Base-by-base conservation (phyloP, 2,888 invertebrate genomes). In the Acanthococcus lagerstroemiae region DNA sequence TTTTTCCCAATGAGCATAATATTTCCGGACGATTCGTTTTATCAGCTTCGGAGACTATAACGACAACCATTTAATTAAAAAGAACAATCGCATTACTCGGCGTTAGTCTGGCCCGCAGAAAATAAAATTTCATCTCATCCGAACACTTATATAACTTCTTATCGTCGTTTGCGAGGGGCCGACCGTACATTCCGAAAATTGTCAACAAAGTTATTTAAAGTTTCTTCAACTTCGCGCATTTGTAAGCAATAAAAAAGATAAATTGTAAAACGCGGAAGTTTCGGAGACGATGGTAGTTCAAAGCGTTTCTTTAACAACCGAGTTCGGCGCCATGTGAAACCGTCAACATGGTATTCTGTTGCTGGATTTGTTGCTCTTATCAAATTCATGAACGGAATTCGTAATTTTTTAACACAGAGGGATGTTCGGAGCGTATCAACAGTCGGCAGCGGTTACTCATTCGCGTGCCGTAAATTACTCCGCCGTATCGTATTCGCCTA, bases 161-260 rank as follows among this genome's bases (percentile, higher is more conserved):
- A 61, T 61, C 61, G 52, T 27, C 54, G 50, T 50, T 61, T 61
- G 26, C 19, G 22, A 22, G 48, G 22, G 50, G 54, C 37, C 37
- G 22, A 61, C 25, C 30, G 37, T 48, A 26, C 25, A n/a, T 58
- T 24, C 46, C 24, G 12, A 56, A 52, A 61, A 61, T 61, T 61
- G 61, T 61, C 61, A 54, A 61, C 61, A 61, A 61, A 61, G 61
- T 61, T 61, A 30, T 55, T 27, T 52, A 61, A 52, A 61, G 37
- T 61, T 61, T 61, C 52, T 50, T 61, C 61, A 22, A 37, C 30
- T 61, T 61, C 19, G 30, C 61, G 52, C 44, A 52, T 37, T 60
- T 46, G 48, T 17, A 17, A 45, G 61, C 52, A 50, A 61, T 61
- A 61, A 61, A 61, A 60, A 60, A 60, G 50, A 60, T 50, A 50